Evolutionary conservation across 2,888 invertebrate species (phyloP).

Genomic region (Choreutis nemorana): DNA sequence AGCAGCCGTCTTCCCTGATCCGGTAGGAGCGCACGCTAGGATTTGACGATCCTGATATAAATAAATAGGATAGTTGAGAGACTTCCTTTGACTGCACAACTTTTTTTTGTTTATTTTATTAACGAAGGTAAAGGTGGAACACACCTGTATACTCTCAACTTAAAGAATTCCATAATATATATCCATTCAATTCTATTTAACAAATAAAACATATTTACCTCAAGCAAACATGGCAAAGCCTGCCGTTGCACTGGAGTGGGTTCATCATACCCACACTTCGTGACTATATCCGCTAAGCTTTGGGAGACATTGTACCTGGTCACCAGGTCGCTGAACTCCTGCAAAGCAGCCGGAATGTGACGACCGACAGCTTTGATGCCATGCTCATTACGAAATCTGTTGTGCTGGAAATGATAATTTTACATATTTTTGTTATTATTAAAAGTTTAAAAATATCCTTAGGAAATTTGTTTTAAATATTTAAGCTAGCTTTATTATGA

Average conservation of each 20-base stretch:
- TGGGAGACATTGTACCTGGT: conserved; percentile 62
- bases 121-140: too few relatives aligned
- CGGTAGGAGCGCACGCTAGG: conserved; percentile 95
- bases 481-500: too few relatives aligned
- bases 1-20: conserved; percentile 96
- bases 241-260: conserved; percentile 96
- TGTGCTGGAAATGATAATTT: conserved; percentile 64
- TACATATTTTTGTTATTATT: too few relatives aligned
- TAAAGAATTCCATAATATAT: too few relatives aligned
- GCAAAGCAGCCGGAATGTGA: conserved; percentile 79
- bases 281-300: conserved; percentile 73
- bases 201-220: conserved; percentile 48
- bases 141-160: too few relatives aligned
- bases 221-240: conserved; percentile 87
- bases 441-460: too few relatives aligned
- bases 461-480: too few relatives aligned
- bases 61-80: too few relatives aligned
- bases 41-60: conserved; percentile 74
- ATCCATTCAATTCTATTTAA: conserved; percentile 3
- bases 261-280: conserved; percentile 71
- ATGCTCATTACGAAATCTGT: conserved; percentile 76
- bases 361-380: conserved; percentile 82
- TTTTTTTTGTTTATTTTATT: too few relatives aligned
- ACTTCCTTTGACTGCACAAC: too few relatives aligned
- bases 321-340: conserved; percentile 72